Conservation (phyloP, 2,797 vertebrate species). For the Coreius guichenoti region DNA sequence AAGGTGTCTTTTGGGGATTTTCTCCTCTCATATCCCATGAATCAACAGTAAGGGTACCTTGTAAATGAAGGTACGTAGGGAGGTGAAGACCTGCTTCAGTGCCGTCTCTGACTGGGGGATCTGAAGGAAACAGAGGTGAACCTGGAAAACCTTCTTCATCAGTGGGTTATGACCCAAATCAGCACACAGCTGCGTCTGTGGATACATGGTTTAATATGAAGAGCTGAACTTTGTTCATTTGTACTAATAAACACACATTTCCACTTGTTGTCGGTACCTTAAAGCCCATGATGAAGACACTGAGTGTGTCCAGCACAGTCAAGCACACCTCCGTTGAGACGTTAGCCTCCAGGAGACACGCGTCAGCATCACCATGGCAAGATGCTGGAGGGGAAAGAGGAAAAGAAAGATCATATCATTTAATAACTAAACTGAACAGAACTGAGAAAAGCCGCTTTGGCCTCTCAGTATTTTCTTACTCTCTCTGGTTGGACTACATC, state of each 20-base stretch:
- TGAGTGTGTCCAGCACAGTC: conserved; percentile 93
- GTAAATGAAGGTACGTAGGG: conserved; percentile 91
- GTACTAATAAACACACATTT: background rate
- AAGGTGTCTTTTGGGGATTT: background rate
- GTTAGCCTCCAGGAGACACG: conserved; percentile 93
- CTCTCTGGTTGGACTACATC: background rate
- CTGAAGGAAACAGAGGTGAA: conserved; percentile 95
- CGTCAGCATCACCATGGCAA: conserved; percentile 89
- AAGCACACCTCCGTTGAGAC: conserved; percentile 95
- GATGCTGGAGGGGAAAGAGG: conserved; percentile 80
- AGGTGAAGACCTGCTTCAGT: conserved; percentile 93
- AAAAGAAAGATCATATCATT: conserved; percentile 6
- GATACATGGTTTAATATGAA: background rate
- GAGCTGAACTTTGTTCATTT: background rate
- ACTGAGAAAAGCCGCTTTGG: background rate
- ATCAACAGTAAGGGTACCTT: conserved; percentile 80
- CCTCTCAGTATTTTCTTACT: conserved; percentile 5
- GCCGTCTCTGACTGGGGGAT: conserved; percentile 95
- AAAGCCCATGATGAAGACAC: conserved; percentile 93
- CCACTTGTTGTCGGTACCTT: conserved; percentile 80
- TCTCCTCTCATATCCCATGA: background rate
- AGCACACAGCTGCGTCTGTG: conserved; percentile 88
- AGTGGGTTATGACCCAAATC: conserved; percentile 96
- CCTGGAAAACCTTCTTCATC: conserved; percentile 99
- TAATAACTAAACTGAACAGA: conserved; percentile 31